Base-by-base conservation (phyloP, 2,113 vertebrate genomes). In the Neodontobutis hainanensis region DNA sequence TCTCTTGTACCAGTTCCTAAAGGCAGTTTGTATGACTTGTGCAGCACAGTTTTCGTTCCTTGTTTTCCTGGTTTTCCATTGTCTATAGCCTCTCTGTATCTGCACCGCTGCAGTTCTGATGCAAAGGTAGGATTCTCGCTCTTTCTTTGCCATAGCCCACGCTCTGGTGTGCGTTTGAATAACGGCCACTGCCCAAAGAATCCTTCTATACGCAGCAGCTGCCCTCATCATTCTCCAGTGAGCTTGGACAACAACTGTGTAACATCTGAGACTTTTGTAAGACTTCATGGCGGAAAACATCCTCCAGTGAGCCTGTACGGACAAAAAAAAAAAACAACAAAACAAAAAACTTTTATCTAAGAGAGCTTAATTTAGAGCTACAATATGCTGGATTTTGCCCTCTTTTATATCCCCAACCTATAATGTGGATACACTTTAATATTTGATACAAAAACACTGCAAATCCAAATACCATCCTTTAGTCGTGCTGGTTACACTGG, bases 231-330 rank as follows among this genome's bases (percentile, higher is more conserved):
- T 95, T 64, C 94, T 89, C 88, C 94, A 91, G 43, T 89, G 90
- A 19, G 94, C 91, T 78, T 97, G 95, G 32, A 94, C 52, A 60
- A 94, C 64, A 55, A 95, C 19, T 38, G 91, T 73, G 43, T 85
- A 86, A 70, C 87, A 70, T 70, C 82, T 92, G 45, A 95, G 70
- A 16, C 71, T 75, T n/a, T 92, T 88, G 73, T 92, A 95, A 57
- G 64, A 70, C 70, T 82, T 94, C 72, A 84, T 85, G 52, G 85
- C 58, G 1, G 57, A 87, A 52, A 92, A 92, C 73, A 85, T 90
- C 83, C 91, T 95, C 96, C 96, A 97, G 0, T 76, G 82, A 52
- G 88, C 88, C 96, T 97, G 70, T 0, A 40, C 0, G 47, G 12
- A 79, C 2, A 40, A 77, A 27, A 73, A 51, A 63, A 53, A 75